phyloP scores from a whole-genome alignment of 2,888 invertebrate genomes.

The Pseudococcus longispinus region DNA sequence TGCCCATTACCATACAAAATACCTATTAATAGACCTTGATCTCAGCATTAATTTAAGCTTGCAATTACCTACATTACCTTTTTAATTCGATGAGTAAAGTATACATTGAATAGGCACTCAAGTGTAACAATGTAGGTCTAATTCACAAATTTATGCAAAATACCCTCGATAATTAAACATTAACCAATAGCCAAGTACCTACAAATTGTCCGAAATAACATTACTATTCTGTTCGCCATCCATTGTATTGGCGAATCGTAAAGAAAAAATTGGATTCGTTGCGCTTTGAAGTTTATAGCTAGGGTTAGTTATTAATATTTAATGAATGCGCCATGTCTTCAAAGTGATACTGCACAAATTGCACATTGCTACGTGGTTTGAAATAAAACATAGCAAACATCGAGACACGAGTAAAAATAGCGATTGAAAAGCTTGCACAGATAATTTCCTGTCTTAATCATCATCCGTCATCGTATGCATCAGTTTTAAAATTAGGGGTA shows the following conservation, averaged over 20 bases:
- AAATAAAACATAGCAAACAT: background rate
- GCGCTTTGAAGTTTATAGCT: background rate
- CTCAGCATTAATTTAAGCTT: too few relatives aligned
- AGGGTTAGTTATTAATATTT: background rate
- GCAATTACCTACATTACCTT: too few relatives aligned
- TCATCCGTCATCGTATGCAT: background rate
- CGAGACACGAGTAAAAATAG: background rate
- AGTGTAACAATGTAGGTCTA: too few relatives aligned
- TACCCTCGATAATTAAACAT: background rate
- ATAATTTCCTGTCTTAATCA: background rate
- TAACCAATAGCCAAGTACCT: background rate
- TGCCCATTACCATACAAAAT: too few relatives aligned
- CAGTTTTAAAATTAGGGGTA: background rate
- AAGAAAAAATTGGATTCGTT: background rate
- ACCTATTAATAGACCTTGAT: too few relatives aligned
- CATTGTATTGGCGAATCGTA: background rate
- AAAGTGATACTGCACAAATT: background rate
- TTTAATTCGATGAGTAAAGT: too few relatives aligned
- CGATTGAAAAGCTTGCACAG: background rate
- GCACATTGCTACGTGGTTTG: background rate
- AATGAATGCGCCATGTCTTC: background rate
- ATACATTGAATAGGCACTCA: too few relatives aligned
- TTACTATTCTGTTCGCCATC: background rate
- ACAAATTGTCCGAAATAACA: background rate
- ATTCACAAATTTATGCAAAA: background rate